Conservation (phyloP, 2,113 vertebrate genomes). For the Echinops telfairi region DNA sequence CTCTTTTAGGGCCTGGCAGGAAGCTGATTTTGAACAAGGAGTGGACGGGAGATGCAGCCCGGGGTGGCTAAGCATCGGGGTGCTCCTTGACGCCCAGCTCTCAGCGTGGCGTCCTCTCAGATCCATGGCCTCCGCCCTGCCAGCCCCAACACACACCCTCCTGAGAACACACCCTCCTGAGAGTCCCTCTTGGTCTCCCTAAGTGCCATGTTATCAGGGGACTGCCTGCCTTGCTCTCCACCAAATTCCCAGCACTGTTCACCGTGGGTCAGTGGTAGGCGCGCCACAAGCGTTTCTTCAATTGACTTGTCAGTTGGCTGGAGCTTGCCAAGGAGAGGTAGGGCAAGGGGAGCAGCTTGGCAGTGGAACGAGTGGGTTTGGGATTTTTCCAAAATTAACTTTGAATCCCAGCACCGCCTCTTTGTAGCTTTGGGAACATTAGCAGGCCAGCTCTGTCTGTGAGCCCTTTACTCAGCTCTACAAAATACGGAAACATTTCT, state of each 20-base stretch:
- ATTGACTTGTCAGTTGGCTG: background rate
- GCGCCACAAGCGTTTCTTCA: background rate
- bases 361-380: background rate
- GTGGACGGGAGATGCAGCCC: background rate
- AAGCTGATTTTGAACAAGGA: background rate
- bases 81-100: background rate
- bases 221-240: background rate
- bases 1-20: constrained; percentile 60
- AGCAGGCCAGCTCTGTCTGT: background rate
- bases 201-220: background rate
- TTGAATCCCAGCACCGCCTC: background rate
- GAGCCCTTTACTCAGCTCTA: background rate
- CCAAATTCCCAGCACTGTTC: background rate
- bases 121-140: background rate
- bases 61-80: too few relatives aligned
- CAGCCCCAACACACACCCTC: too few relatives aligned
- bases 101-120: background rate
- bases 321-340: background rate
- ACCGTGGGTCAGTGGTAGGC: background rate
- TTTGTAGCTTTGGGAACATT: background rate
- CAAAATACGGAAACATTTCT: background rate
- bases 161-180: too few relatives aligned
- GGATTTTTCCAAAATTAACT: background rate
- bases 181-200: background rate
- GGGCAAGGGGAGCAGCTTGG: background rate